Conservation (phyloP, 2,797 vertebrate species). For the Gadopsis bispinosus region DNA sequence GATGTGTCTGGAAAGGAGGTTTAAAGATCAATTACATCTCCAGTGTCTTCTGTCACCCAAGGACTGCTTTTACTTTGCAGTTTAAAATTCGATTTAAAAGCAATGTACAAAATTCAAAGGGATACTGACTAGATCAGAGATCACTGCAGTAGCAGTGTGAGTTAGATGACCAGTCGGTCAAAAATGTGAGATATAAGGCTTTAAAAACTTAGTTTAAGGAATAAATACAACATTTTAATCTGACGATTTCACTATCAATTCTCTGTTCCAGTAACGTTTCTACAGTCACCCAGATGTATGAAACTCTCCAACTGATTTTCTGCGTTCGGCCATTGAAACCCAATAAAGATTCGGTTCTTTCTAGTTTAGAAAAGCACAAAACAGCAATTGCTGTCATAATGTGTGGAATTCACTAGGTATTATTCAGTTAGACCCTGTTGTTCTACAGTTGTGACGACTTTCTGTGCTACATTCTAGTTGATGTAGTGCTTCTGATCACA, state of each 20-base stretch:
- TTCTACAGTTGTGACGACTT: not conserved
- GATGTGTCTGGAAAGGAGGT: slow-evolving; percentile 64
- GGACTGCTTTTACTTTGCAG: slow-evolving; percentile 33
- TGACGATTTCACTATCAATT: not conserved
- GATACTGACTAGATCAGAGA: slow-evolving; percentile 20
- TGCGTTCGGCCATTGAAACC: not conserved
- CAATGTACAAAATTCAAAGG: slow-evolving; percentile 22
- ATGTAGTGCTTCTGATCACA: not conserved
- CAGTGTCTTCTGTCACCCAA: slow-evolving; percentile 45
- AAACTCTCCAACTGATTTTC: not conserved
- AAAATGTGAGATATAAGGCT: not conserved
- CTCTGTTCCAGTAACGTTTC: not conserved
- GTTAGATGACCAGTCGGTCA: slow-evolving; percentile 25
- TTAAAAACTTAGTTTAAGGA: slow-evolving; percentile 1
- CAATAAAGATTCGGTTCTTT: not conserved
- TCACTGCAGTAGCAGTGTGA: slow-evolving; percentile 1
- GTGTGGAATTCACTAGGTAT: not conserved
- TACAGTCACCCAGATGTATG: not conserved
- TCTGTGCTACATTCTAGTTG: not conserved
- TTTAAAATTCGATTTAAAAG: slow-evolving; percentile 46
- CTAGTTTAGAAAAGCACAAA: not conserved
- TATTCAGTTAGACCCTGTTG: not conserved
- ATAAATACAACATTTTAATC: not conserved
- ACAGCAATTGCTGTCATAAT: not conserved
- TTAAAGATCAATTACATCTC: slow-evolving; percentile 51